Conservation (phyloP, 2,888 invertebrate genomes). For the Ennomos erosarius region DNA sequence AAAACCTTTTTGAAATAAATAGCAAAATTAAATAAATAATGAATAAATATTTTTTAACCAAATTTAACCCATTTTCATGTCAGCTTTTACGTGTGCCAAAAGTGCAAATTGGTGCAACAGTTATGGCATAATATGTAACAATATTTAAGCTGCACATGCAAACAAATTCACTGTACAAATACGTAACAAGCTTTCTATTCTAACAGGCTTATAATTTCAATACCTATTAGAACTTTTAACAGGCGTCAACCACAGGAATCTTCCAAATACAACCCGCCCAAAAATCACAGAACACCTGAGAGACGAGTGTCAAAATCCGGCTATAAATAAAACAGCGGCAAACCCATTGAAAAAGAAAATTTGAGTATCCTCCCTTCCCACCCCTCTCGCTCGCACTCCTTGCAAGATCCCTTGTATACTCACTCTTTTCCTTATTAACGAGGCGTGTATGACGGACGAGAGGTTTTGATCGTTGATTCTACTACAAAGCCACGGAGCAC, state of each 20-base stretch:
- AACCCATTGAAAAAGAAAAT: slow-evolving; percentile 66
- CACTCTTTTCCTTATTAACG: slow-evolving; percentile 68
- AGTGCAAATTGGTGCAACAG: no score
- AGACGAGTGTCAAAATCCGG: slow-evolving; percentile 32
- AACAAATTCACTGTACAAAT: no score
- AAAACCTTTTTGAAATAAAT: no score
- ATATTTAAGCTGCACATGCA: no score
- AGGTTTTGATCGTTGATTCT: slow-evolving; percentile 43
- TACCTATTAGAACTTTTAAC: no score
- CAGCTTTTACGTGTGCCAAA: no score
- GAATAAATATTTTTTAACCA: no score
- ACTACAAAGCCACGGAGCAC: background rate
- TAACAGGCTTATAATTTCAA: no score
- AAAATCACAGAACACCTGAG: slow-evolving; percentile 12
- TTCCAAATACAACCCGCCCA: background rate
- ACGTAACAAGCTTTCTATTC: no score
- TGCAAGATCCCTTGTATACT: slow-evolving; percentile 59
- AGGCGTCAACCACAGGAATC: background rate
- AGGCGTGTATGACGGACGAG: slow-evolving; percentile 43
- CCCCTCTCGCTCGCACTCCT: slow-evolving; percentile 31
- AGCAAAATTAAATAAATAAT: no score
- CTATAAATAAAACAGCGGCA: slow-evolving; percentile 46
- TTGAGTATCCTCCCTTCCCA: slow-evolving; percentile 46
- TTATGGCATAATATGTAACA: no score
- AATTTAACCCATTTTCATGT: no score